Conservation (phyloP, 2,113 vertebrate genomes). For the Mionectes macconnelli region DNA sequence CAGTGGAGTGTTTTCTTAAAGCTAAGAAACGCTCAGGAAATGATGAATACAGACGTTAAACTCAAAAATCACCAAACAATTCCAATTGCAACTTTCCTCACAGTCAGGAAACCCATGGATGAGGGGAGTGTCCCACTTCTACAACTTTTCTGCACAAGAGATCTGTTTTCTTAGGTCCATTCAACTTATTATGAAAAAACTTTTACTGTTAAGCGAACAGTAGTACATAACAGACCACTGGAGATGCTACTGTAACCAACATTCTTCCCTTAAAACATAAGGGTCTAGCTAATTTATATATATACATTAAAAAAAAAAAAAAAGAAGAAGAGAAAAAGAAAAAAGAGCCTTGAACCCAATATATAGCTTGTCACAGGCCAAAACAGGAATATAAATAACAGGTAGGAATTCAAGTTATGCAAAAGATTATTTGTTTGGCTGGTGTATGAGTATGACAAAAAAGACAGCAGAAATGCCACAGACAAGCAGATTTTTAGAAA, state of each 20-base stretch:
- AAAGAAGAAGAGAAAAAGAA: not conserved
- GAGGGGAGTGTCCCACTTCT: not conserved
- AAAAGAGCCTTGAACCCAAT: not conserved
- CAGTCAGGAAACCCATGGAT: not conserved
- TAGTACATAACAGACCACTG: not conserved
- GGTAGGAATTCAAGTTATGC: not conserved
- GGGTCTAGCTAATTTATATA: not conserved
- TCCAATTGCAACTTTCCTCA: not conserved
- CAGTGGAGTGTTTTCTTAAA: not conserved
- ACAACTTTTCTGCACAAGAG: not conserved
- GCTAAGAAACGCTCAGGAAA: not conserved
- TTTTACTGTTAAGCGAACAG: not conserved
- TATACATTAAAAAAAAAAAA: not conserved
- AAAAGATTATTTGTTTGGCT: not conserved
- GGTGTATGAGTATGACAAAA: not conserved
- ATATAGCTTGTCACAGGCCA: not conserved
- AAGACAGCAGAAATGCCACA: not conserved
- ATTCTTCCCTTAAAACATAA: not conserved
- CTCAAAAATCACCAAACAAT: not conserved
- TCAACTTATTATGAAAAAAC: not conserved
- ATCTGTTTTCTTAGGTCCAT: not conserved
- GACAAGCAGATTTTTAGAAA: constrained; percentile 1
- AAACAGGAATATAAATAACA: not conserved
- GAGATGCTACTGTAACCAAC: not conserved
- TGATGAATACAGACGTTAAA: not conserved